phyloP scores from a whole-genome alignment of 2,888 invertebrate species.

The Synergus umbraculus region DNA sequence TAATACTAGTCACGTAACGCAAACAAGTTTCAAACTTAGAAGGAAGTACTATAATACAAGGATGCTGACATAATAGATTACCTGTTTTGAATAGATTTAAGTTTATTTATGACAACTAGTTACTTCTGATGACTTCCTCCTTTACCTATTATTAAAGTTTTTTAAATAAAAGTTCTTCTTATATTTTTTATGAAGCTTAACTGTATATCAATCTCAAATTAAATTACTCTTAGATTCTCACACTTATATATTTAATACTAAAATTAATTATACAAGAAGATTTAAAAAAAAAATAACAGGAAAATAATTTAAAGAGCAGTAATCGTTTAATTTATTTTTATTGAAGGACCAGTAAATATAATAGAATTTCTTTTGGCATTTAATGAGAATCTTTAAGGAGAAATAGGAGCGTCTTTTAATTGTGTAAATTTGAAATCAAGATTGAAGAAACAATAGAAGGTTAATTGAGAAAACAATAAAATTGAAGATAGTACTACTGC shows the following conservation, averaged over 20 bases:
- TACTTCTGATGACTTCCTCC: not conserved
- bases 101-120: not conserved
- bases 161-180: not conserved
- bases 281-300: no score
- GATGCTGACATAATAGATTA: constrained; percentile 19
- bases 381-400: not conserved
- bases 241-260: not conserved
- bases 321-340: no score
- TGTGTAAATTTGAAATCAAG: not conserved
- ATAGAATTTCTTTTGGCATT: not conserved
- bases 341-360: no score
- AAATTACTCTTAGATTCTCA: not conserved
- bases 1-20: constrained; percentile 35
- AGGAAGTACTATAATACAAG: not conserved
- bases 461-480: not conserved
- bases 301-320: not conserved
- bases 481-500: not conserved
- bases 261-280: not conserved
- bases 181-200: not conserved
- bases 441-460: not conserved
- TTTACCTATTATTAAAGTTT: not conserved
- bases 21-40: constrained; percentile 24
- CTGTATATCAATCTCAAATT: not conserved
- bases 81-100: not conserved
- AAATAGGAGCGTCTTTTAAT: not conserved